Evolutionary conservation across 2,888 invertebrate genomes (phyloP).

Genomic region (Caenorhabditis imperialis): DNA sequence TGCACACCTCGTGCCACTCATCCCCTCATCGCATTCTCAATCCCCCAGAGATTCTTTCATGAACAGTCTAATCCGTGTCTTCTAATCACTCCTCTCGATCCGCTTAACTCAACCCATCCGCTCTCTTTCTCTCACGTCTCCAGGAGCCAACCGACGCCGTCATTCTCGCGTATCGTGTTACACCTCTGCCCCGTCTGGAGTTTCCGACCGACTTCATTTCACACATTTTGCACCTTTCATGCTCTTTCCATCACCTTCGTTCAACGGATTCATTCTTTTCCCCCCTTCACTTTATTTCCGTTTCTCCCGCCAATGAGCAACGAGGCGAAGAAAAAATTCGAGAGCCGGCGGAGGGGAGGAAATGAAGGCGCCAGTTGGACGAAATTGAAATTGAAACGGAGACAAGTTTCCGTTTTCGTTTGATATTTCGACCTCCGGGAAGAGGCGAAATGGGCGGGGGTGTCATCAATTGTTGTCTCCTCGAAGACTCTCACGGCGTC

Average conservation of each 20-base stretch:
- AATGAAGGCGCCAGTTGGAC: conserved; percentile 3
- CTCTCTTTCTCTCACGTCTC: conserved; percentile 5
- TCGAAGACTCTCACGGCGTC: too few species aligned
- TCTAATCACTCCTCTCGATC: conserved; percentile 16
- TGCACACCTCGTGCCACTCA: too few species aligned
- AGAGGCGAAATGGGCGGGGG: conserved; percentile 7
- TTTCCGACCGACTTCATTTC: conserved; percentile 42
- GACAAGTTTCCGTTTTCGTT: conserved; percentile 18
- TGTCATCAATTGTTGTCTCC: not conserved
- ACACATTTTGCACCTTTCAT: conserved; percentile 23
- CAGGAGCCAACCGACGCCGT: conserved; percentile 13
- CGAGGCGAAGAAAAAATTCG: conserved; percentile 46
- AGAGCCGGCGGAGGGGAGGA: not conserved
- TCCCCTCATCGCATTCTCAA: not conserved
- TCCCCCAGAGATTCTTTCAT: too few species aligned
- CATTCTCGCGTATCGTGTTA: conserved; percentile 35
- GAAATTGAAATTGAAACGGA: conserved; percentile 27
- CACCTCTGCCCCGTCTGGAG: conserved; percentile 9
- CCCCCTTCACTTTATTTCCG: not conserved
- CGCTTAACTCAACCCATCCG: conserved; percentile 22
- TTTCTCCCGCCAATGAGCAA: conserved; percentile 23
- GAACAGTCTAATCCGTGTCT: conserved; percentile 5
- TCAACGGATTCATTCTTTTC: conserved; percentile 41
- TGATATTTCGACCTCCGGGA: conserved; percentile 23
- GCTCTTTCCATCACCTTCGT: conserved; percentile 21